Percentiles rank a stretch among this genome's conserved stretches.
phyloP scores from a whole-genome alignment of 2,113 vertebrate species.

The Motacilla tschutschensis region DNA sequence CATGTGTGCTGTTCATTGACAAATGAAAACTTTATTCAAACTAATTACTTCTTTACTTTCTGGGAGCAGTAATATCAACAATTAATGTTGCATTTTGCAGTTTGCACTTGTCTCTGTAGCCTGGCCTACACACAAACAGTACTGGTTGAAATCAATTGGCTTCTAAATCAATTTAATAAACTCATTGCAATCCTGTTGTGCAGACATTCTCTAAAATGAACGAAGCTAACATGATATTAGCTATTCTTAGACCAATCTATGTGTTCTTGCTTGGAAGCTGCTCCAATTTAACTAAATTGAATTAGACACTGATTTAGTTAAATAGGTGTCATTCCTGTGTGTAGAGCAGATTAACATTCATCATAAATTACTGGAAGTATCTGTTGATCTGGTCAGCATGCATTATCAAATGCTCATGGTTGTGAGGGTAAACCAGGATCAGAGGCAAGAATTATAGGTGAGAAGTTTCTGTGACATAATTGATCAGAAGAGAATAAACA shows the following conservation, averaged over 20 bases:
- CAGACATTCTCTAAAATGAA: conserved; percentile 23
- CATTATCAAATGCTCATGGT: not conserved
- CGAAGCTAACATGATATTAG: conserved; percentile 34
- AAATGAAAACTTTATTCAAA: conserved; percentile 29
- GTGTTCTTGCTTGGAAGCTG: not conserved
- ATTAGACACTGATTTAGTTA: conserved; percentile 36
- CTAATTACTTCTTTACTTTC: not conserved
- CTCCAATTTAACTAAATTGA: conserved; percentile 19
- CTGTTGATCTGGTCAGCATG: not conserved
- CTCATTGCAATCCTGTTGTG: conserved; percentile 10
- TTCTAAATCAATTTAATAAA: conserved; percentile 49
- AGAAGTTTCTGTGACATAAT: not conserved
- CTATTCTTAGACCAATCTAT: conserved; percentile 25
- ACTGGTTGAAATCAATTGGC: conserved; percentile 13
- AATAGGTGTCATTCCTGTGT: conserved; percentile 2
- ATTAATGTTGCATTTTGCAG: not conserved
- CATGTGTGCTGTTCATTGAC: not conserved
- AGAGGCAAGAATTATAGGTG: not conserved
- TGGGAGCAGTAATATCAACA: not conserved
- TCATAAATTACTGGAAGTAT: not conserved
- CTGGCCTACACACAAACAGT: not conserved
- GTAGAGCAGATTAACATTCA: not conserved
- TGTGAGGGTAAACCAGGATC: not conserved
- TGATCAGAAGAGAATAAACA: not conserved
- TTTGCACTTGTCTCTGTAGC: not conserved